These are phyloP conservation scores for Cacatua alba DNA, from an alignment of 2,113 vertebrate species.

Conservation along the genomic window DNA sequence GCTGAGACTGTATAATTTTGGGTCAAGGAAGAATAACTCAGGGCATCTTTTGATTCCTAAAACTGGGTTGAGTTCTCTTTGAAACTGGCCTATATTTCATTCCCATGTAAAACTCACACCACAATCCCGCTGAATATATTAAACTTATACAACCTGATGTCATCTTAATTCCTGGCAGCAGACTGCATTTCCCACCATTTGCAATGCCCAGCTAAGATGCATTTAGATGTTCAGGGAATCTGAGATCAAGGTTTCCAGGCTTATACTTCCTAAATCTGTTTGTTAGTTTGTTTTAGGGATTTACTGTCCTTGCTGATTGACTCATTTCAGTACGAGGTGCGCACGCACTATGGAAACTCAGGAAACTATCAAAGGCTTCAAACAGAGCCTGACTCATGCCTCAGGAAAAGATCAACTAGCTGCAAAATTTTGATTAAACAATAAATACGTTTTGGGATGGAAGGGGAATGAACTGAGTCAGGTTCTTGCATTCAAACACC, in stretches of 20 bases:
- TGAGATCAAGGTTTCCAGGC: background rate
- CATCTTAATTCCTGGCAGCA: background rate
- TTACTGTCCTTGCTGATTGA: background rate
- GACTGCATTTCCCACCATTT: background rate
- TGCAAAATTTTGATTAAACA: background rate
- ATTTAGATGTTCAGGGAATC: background rate
- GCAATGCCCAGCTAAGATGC: background rate
- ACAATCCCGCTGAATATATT: background rate
- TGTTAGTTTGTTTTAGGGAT: background rate
- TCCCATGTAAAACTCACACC: background rate
- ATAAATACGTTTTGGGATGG: background rate
- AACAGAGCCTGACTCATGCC: background rate
- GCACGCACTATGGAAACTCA: background rate
- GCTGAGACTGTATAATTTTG: background rate
- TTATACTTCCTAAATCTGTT: background rate
- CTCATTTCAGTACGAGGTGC: background rate
- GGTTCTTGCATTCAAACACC: background rate
- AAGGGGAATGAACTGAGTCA: background rate
- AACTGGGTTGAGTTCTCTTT: background rate
- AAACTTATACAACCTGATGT: background rate
- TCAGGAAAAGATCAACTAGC: background rate
- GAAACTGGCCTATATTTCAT: background rate
- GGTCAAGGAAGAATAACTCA: background rate
- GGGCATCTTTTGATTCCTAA: background rate
- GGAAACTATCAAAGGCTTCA: background rate